phyloP scores from a whole-genome alignment of 2,113 vertebrate genomes.

The Datnioides undecimradiatus region DNA sequence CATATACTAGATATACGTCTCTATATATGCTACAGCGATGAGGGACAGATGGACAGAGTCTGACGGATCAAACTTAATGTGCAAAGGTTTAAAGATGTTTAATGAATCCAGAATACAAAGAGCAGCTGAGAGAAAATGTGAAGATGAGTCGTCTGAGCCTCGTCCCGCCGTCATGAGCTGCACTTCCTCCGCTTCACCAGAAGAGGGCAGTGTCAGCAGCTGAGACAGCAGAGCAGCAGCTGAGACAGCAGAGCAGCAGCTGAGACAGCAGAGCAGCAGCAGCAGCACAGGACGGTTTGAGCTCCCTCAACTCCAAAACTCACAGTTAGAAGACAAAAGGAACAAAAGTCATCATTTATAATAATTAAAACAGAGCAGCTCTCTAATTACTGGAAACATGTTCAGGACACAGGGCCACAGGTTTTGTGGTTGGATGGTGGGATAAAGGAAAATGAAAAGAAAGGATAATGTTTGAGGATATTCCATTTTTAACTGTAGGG shows the following conservation, averaged over 20 bases:
- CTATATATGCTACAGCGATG: no score
- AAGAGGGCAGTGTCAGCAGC: conserved; percentile 74
- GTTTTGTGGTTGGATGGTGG: no score
- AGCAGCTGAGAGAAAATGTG: background rate
- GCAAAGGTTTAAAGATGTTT: background rate
- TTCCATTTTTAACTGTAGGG: background rate
- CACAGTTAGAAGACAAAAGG: background rate
- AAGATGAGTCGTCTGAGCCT: background rate
- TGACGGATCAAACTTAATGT: background rate
- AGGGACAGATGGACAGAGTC: background rate
- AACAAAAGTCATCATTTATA: no score
- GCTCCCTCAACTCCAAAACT: background rate
- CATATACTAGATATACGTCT: no score
- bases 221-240: conserved; percentile 30
- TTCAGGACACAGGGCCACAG: no score
- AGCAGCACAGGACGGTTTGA: background rate
- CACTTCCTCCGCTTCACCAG: conserved; percentile 50
- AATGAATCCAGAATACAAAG: background rate
- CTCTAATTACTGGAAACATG: no score
- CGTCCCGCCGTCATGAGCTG: background rate
- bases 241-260: conserved; percentile 30
- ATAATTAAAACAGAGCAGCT: no score
- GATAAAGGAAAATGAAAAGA: background rate
- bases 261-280: conserved; percentile 30
- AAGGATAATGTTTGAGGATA: no score